Conservation (phyloP, 2,888 invertebrate species). For the Apomyelois bistriatella region DNA sequence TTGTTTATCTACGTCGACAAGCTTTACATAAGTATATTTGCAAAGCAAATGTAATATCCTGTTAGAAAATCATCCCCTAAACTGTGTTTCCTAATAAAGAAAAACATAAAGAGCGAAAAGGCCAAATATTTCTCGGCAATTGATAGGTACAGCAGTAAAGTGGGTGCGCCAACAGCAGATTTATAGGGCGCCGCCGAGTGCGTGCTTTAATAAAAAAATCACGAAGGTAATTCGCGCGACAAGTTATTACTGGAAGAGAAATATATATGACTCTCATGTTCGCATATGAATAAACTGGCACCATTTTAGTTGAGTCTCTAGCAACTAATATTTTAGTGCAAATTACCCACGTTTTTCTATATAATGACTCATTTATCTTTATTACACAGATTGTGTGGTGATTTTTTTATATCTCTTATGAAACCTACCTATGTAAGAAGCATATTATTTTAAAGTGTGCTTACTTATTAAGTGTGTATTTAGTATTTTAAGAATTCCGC, state of each 20-base stretch:
- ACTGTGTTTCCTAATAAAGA: constrained; percentile 49
- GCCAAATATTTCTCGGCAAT: constrained; percentile 61
- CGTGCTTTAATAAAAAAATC: constrained; percentile 73
- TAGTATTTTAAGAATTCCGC: no score
- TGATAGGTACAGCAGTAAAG: constrained; percentile 66
- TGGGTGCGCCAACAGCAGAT: constrained; percentile 67
- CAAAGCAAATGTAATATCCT: constrained; percentile 12
- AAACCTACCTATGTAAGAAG: no score
- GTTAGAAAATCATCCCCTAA: constrained; percentile 31
- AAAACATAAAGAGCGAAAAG: constrained; percentile 54
- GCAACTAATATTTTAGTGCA: constrained; percentile 26
- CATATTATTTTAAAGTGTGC: no score
- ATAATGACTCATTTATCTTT: no score
- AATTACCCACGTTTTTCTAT: constrained; percentile 17
- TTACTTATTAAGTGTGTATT: no score
- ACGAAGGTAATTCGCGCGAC: constrained; percentile 73
- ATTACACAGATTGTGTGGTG: no score
- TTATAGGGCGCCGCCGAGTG: constrained; percentile 72
- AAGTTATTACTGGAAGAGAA: constrained; percentile 66
- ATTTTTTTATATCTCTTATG: no score
- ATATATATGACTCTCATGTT: constrained; percentile 63
- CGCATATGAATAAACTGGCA: constrained; percentile 57
- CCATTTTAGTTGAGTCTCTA: constrained; percentile 55
- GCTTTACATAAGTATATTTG: no score
- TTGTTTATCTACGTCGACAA: not conserved